Evolutionary conservation across 30 jellyfish, hydroid and myxozoan genomes (phyloP).

Genomic region (Catostylus mosaicus): DNA sequence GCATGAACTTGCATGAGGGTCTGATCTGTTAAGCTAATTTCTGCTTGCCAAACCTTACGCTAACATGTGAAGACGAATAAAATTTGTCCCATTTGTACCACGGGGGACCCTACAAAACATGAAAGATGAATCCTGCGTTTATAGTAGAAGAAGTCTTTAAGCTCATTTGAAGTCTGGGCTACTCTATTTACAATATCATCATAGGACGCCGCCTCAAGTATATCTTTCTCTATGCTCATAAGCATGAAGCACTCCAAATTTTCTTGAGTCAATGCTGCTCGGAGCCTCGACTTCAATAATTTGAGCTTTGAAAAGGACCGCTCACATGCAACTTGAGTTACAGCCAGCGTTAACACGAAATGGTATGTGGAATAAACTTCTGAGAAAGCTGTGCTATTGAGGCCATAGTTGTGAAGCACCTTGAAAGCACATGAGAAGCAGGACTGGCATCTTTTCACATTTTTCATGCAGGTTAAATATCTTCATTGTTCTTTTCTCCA

Average conservation of each 20-base stretch:
- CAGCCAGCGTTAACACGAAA: conserved; percentile 46
- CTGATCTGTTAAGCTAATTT: too few species aligned
- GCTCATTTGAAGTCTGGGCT: background rate
- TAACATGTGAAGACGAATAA: too few species aligned
- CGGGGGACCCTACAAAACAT: too few species aligned
- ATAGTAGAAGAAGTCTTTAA: background rate
- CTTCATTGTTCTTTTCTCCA: too few species aligned
- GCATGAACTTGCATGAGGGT: too few species aligned
- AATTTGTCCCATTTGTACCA: too few species aligned
- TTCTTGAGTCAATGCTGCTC: conserved; percentile 32
- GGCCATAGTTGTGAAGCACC: background rate
- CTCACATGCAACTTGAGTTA: conserved; percentile 65
- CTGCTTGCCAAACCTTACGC: too few species aligned
- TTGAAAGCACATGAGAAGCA: too few species aligned
- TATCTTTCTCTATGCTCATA: conserved; percentile 21
- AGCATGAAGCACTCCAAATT: conserved; percentile 48
- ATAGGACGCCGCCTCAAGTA: background rate
- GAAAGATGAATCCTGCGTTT: too few species aligned
- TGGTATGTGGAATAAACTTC: conserved; percentile 32
- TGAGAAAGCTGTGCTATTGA: conserved; percentile 9
- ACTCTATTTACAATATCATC: background rate
- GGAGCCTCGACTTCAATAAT: conserved; percentile 42
- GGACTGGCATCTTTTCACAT: too few species aligned
- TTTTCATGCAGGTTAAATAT: too few species aligned
- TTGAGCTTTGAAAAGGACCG: conserved; percentile 39